Base-by-base conservation (phyloP, 1,140 invertebrate species). In the Pogonomyrmex barbatus region DNA sequence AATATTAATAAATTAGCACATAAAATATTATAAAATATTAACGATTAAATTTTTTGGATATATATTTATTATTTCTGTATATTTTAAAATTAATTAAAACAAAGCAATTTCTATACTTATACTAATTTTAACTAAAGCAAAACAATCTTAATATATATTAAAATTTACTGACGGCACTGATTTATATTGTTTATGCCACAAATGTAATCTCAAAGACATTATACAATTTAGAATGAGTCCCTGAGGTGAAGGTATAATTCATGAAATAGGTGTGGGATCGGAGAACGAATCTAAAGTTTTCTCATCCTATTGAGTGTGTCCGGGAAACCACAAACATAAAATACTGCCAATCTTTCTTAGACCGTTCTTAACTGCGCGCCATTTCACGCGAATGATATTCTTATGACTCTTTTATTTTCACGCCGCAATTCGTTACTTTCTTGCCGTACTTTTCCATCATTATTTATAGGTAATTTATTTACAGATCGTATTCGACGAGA, bases 101-200 rank as follows among this genome's bases (percentile, higher is more conserved):
- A 24, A 24, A 24, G 24, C 24, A 24, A 24, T 24, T 24, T 24
- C 24, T 24, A 24, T 24, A 0, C 24, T 24, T 24, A 24, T 24
- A 24, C 24, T 24, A 24, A 67, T 86, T 88, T 68, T 88, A 84
- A 76, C 78, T 58, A 60, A 63, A 56, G 45, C 36, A 45, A 39
- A 56, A 54, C 36, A 45, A 39, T 52, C 17, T 30, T 24, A 39
- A 70, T 75, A 42, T 50, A 45, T 33, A 14, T 14, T 10, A 30
- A 42, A 58, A 73, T 47, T 52, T 62, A 45, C n/a, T 10, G 33
- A 42, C 47, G 50, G 5, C 58, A 42, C 54, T 89, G 89, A 90
- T 89, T 89, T n/a, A n/a, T n/a, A n/a, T n/a, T 78, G 88, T 89
- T 89, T 87, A 84, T 75, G 88, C 58, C 78, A 60, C 24, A 60